Conservation (phyloP, 2,888 invertebrate species). For the Amblyteles armatorius region DNA sequence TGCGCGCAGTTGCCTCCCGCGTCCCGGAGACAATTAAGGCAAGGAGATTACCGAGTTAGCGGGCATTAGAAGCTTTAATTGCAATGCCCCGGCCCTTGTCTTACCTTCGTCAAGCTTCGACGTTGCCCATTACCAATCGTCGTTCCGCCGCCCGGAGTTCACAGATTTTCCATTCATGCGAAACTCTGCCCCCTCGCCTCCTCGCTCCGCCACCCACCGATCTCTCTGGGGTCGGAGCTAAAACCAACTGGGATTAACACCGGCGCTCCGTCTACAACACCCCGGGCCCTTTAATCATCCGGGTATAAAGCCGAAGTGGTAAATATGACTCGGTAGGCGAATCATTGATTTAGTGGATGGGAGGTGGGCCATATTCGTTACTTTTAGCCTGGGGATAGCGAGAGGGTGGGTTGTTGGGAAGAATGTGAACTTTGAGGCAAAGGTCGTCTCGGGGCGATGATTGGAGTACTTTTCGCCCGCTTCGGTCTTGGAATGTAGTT, state of each 20-base stretch:
- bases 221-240: background rate
- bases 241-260: conserved; percentile 51
- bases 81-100: conserved; percentile 57
- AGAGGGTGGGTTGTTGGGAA: too few species aligned
- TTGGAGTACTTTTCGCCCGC: too few species aligned
- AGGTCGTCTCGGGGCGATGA: too few species aligned
- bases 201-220: background rate
- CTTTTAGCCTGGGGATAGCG: too few species aligned
- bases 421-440: too few species aligned
- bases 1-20: conserved; percentile 45
- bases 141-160: conserved; percentile 19
- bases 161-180: conserved; percentile 54
- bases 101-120: conserved; percentile 65
- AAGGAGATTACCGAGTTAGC: conserved; percentile 73
- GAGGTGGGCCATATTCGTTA: too few species aligned
- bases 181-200: background rate
- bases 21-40: conserved; percentile 70
- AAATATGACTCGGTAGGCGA: too few species aligned
- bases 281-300: conserved; percentile 38
- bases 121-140: conserved; percentile 60
- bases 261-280: background rate
- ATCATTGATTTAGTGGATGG: too few species aligned
- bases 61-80: conserved; percentile 72
- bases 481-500: too few species aligned
- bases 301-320: background rate